phyloP scores from a whole-genome alignment of 64 coral and sea anemone species.

The Montipora sp. region DNA sequence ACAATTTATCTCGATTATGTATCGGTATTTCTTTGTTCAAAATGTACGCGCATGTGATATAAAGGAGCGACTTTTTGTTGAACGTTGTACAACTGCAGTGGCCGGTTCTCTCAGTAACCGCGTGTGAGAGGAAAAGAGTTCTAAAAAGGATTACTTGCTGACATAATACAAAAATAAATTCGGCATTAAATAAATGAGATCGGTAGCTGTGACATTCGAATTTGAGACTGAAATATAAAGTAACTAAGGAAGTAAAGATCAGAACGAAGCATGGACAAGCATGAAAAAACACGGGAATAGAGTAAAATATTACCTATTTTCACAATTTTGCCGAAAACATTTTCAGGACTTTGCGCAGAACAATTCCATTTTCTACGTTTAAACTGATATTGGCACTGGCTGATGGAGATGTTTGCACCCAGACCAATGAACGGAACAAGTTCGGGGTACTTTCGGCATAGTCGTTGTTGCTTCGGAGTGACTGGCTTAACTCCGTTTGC shows the following conservation, averaged over 20 bases:
- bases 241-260: background rate
- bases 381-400: constrained; percentile 81
- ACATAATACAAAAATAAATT: too few relatives aligned
- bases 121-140: too few relatives aligned
- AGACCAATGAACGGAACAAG: constrained; percentile 77
- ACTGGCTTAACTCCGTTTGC: constrained; percentile 81
- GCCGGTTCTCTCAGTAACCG: too few relatives aligned
- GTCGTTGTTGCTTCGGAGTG: constrained; percentile 74
- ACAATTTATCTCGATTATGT: too few relatives aligned
- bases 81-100: too few relatives aligned
- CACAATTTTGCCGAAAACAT: constrained; percentile 92
- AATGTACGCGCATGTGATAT: too few relatives aligned
- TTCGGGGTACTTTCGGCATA: constrained; percentile 81
- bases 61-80: too few relatives aligned
- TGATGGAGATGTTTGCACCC: constrained; percentile 78
- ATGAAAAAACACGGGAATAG: background rate
- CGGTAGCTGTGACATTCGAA: too few relatives aligned
- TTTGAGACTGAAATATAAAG: background rate
- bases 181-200: too few relatives aligned
- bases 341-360: constrained; percentile 89
- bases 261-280: background rate
- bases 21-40: too few relatives aligned
- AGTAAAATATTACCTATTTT: constrained; percentile 64
- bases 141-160: too few relatives aligned
- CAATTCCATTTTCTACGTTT: constrained; percentile 78